Evolutionary conservation across 1,140 invertebrate genomes (phyloP), one percentile per base, ranked within the genome.

Genomic region (Hyphantria cunea): DNA sequence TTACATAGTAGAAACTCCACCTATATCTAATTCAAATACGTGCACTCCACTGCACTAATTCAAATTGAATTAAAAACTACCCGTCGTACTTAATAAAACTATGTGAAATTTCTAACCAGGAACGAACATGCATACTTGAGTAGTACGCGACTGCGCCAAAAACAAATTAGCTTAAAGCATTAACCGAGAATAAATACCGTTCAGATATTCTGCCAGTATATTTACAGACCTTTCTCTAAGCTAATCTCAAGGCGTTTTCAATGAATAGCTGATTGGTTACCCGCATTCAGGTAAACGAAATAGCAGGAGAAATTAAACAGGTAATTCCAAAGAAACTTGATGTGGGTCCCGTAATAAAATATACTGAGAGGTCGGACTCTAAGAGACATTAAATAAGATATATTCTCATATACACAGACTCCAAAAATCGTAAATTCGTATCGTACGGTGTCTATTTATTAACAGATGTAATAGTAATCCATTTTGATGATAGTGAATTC

Each of bases 291-390:
- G 48, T 53, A 58, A 44, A 56, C 58, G 25, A 45, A 59, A 34
- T 32, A 31, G 42, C 56, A 48, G 39, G 54, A 66, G 54, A 59
- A 70, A 70, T 64, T 70, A 70, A 64, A 70, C 53, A 66, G 61
- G 58, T 70, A 70, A 73, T 64, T 64, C 60, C 61, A 62, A 74
- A 74, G 65, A 66, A 70, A 68, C 63, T 66, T 71, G 66, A 74
- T 64, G 63, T 74, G 68, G 66, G 72, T 71, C 60, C 63, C 34
- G 62, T 74, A 74, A 74, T 74, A 66, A 74, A 71, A 64, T 74
- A 71, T 71, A 54, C 65, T 6, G 49, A 64, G 59, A 39, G 42
- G 0, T 14, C 11, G 11, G 37, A 12, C 25, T 33, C 17, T 15
- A 49, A 6, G 49, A 13, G 49, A 61, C 31, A 47, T 12, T 45